Evolutionary conservation across 2,113 vertebrate genomes (phyloP).

Genomic region (Mandrillus leucophaeus): DNA sequence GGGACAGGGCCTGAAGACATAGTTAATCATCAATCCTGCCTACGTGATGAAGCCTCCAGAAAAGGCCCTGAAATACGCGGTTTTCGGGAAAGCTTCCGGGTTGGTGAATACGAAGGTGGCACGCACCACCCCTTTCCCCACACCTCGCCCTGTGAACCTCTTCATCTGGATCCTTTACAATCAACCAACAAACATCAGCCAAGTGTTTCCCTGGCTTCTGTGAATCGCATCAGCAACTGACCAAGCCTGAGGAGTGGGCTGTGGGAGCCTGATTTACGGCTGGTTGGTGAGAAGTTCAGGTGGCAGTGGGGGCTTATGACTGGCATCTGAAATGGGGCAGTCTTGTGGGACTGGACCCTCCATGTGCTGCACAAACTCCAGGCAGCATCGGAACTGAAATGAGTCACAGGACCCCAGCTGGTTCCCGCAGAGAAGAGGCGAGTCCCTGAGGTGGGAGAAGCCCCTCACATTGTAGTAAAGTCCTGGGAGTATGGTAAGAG

Average conservation of each 20-base stretch:
- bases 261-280: background rate
- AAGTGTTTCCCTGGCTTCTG: background rate
- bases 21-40: background rate
- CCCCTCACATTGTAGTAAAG: background rate
- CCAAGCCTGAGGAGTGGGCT: background rate
- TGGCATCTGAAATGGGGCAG: background rate
- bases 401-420: background rate
- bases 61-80: background rate
- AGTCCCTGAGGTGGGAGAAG: background rate
- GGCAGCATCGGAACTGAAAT: background rate
- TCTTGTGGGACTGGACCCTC: background rate
- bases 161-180: background rate
- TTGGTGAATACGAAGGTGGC: background rate
- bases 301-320: background rate
- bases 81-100: background rate
- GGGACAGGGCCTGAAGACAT: background rate
- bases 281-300: background rate
- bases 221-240: background rate
- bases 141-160: background rate
- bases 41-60: background rate
- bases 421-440: background rate
- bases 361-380: background rate
- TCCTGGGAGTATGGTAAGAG: too few relatives aligned
- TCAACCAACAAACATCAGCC: background rate
- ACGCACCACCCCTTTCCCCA: background rate